These are phyloP conservation scores for Australoheros facetus DNA, from an alignment of 2,797 vertebrate species.

Conservation along the genomic window DNA sequence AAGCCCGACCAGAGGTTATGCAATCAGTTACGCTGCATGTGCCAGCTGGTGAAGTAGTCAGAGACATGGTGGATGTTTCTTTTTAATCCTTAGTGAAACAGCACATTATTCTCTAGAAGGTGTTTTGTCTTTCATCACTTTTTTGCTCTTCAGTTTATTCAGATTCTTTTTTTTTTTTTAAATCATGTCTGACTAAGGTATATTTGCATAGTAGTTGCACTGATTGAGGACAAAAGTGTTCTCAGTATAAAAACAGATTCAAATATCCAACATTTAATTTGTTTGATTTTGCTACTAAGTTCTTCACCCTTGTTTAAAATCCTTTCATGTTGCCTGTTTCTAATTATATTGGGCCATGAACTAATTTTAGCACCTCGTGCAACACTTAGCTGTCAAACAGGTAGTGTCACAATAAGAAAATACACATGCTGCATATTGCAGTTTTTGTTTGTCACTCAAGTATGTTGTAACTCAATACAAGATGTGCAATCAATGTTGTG, in stretches of 20 bases:
- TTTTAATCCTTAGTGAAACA: slow-evolving; percentile 59
- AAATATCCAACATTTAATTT: background rate
- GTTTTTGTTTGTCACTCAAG: background rate
- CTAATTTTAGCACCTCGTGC: background rate
- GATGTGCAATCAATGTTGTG: background rate
- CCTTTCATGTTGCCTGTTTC: background rate
- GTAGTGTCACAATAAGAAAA: background rate
- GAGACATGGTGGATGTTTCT: slow-evolving; percentile 56
- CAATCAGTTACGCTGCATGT: slow-evolving; percentile 57
- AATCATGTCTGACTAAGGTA: background rate
- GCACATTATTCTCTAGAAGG: background rate
- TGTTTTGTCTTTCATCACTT: slow-evolving; percentile 1
- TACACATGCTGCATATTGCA: background rate
- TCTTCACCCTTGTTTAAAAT: background rate
- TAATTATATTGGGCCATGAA: background rate
- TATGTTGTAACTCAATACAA: slow-evolving; percentile 20
- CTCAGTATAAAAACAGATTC: background rate
- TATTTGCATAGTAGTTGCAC: background rate
- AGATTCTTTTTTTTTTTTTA: background rate
- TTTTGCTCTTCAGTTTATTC: background rate
- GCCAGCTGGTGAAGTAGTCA: slow-evolving; percentile 70
- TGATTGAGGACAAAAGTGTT: background rate
- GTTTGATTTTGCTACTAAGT: background rate
- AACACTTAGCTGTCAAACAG: background rate
- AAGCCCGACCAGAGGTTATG: slow-evolving; percentile 58